phyloP scores from a whole-genome alignment of 1,140 invertebrate genomes.

The Euura saliciscinereae region DNA sequence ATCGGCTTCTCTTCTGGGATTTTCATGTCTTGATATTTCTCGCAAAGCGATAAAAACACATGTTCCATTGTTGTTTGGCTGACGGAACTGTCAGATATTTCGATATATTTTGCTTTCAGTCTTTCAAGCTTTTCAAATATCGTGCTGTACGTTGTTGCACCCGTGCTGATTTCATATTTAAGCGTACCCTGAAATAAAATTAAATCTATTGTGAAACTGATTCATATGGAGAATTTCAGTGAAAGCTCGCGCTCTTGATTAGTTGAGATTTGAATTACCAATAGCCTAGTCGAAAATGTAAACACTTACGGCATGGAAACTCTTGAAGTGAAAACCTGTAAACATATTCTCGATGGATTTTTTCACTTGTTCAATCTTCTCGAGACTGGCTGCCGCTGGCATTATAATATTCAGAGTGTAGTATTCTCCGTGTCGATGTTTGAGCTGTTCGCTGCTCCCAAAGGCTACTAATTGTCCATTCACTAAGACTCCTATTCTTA shows the following conservation, averaged over 20 bases:
- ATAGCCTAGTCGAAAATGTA: neutral
- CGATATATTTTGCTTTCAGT: conserved; percentile 30
- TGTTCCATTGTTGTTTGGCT: conserved; percentile 39
- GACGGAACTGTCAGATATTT: conserved; percentile 37
- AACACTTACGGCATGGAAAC: conserved; percentile 15
- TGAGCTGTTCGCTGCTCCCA: conserved; percentile 65
- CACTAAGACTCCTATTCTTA: conserved; percentile 66
- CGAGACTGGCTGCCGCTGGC: conserved; percentile 17
- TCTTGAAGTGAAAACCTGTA: conserved; percentile 15
- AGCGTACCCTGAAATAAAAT: conserved; percentile 26
- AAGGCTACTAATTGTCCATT: conserved; percentile 64
- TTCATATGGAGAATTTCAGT: conserved; percentile 13
- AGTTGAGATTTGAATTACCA: conserved; percentile 2
- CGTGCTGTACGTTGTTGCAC: conserved; percentile 28
- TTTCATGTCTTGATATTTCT: conserved; percentile 14
- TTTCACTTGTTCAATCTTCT: conserved; percentile 12
- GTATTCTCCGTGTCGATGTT: conserved; percentile 69
- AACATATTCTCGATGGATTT: conserved; percentile 19
- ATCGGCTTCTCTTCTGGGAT: neutral
- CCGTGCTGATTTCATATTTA: conserved; percentile 25
- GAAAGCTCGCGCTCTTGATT: conserved; percentile 7
- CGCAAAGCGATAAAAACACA: conserved; percentile 29
- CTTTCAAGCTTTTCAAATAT: conserved; percentile 36
- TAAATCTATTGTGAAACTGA: conserved; percentile 12
- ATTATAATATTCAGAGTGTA: conserved; percentile 65